A percentile compares a stretch with the other conserved stretches of the same genome.
These are phyloP conservation scores for Formica exsecta DNA, from an alignment of 1,140 invertebrate species.

Conservation along the genomic window DNA sequence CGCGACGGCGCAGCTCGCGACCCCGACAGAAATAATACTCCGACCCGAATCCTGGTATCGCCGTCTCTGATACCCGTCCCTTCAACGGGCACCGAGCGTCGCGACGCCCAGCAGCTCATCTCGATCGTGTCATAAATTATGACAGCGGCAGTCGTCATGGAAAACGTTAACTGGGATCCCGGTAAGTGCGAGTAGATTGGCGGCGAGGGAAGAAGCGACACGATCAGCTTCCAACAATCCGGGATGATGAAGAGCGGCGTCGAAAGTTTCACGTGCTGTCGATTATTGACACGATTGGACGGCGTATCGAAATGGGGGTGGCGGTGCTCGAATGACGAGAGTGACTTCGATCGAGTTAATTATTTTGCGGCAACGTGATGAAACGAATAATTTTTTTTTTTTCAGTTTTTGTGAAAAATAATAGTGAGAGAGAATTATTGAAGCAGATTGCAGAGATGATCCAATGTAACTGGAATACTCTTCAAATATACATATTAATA, in stretches of 20 bases:
- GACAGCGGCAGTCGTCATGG: constrained; percentile 88
- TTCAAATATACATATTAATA: constrained; percentile 52
- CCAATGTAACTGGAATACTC: constrained; percentile 24
- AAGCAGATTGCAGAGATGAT: constrained; percentile 30
- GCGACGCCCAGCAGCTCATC: constrained; percentile 15
- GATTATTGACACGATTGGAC: not conserved
- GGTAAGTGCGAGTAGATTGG: constrained; percentile 83
- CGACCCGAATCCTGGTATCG: constrained; percentile 81
- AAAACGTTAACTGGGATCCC: constrained; percentile 89
- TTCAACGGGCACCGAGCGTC: constrained; percentile 32
- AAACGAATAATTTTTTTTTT: not conserved
- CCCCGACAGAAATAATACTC: constrained; percentile 74
- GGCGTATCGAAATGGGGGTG: not conserved
- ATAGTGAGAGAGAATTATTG: not conserved
- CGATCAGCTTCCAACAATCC: no score
- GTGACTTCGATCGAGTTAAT: not conserved
- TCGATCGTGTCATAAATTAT: constrained; percentile 79
- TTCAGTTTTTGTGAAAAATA: not conserved
- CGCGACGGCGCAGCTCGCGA: constrained; percentile 67
- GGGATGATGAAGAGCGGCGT: not conserved
- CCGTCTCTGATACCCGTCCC: constrained; percentile 61
- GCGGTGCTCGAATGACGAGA: not conserved
- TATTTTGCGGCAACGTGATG: not conserved
- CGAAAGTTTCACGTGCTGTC: constrained; percentile 16
- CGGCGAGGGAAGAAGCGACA: not conserved